These are phyloP conservation scores for Thera obeliscata DNA, from an alignment of 2,888 invertebrate species.

Conservation along the genomic window DNA sequence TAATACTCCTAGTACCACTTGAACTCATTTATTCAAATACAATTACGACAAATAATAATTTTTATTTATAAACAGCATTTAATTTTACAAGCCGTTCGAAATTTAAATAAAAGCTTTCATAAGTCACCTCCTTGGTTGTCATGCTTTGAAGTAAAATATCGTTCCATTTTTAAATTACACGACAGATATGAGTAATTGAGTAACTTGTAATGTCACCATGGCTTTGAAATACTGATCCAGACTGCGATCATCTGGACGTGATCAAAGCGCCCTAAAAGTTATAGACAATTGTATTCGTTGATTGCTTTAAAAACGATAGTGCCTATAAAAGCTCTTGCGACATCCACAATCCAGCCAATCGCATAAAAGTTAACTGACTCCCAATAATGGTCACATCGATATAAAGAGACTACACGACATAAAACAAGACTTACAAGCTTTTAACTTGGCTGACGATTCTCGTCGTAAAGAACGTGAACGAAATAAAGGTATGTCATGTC, in stretches of 20 bases:
- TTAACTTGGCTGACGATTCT: slow-evolving; percentile 41
- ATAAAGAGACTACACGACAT: slow-evolving; percentile 35
- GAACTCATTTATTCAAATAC: no score
- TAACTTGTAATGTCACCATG: no score
- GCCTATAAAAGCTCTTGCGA: slow-evolving; percentile 21
- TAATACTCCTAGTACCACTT: no score
- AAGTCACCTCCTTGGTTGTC: no score
- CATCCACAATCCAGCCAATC: slow-evolving; percentile 27
- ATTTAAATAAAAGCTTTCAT: no score
- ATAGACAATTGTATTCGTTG: slow-evolving; percentile 21
- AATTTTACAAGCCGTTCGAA: no score
- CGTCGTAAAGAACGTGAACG: slow-evolving; percentile 45
- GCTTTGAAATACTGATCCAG: no score
- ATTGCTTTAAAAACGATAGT: slow-evolving; percentile 27
- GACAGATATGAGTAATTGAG: no score
- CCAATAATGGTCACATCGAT: slow-evolving; percentile 34
- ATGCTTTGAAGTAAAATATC: no score
- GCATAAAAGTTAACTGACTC: slow-evolving; percentile 34
- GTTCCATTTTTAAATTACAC: no score
- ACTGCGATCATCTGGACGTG: background rate
- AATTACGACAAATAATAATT: no score
- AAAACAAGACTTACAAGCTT: slow-evolving; percentile 41
- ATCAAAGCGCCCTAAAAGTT: slow-evolving; percentile 2
- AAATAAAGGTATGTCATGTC: slow-evolving; percentile 61
- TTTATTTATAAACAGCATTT: no score